phyloP scores from a whole-genome alignment of 2,888 invertebrate species.

The Rambutsinella grinnellia region DNA sequence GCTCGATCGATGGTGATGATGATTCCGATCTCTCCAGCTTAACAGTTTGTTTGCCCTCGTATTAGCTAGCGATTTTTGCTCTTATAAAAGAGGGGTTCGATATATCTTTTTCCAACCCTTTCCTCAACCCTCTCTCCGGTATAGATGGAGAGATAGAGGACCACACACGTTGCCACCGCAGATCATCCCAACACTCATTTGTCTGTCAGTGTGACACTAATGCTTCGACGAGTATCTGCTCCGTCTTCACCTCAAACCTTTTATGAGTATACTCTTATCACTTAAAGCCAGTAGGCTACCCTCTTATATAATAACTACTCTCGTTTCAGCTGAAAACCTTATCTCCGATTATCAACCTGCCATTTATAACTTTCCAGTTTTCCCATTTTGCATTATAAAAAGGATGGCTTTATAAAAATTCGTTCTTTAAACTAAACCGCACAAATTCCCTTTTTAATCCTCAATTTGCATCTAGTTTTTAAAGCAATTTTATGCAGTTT shows the following conservation, averaged over 20 bases:
- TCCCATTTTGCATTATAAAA: constrained; percentile 6
- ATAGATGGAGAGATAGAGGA: constrained; percentile 57
- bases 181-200: constrained; percentile 66
- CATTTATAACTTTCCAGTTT: not conserved
- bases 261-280: constrained; percentile 13
- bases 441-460: too few relatives aligned
- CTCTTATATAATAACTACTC: too few relatives aligned
- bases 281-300: not conserved
- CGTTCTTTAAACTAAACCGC: too few relatives aligned
- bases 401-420: not conserved
- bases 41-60: constrained; percentile 13
- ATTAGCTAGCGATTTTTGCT: not conserved
- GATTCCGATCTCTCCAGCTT: not conserved
- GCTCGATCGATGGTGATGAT: not conserved
- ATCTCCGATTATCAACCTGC: constrained; percentile 36
- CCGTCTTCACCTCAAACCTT: constrained; percentile 55
- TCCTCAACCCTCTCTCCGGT: constrained; percentile 5
- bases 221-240: constrained; percentile 60
- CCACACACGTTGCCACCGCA: constrained; percentile 66
- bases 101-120: constrained; percentile 1
- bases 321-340: constrained; percentile 12
- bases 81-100: not conserved
- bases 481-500: too few relatives aligned
- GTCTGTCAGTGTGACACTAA: constrained; percentile 67
- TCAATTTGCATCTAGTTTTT: too few relatives aligned